phyloP scores from a whole-genome alignment of 2,797 vertebrate genomes.

The Cossypha dichroa region DNA sequence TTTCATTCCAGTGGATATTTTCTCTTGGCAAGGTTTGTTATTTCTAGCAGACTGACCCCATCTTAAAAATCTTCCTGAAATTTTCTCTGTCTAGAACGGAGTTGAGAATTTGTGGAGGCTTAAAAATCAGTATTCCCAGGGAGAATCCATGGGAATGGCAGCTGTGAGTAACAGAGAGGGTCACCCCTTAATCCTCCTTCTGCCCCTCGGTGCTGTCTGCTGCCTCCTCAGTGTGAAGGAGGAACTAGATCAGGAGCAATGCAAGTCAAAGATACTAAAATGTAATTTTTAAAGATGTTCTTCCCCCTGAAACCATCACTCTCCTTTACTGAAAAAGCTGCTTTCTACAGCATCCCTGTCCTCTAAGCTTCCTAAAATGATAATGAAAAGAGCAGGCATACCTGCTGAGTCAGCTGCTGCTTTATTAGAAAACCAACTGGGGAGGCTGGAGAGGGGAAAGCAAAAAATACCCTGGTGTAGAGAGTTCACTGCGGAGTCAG shows the following conservation, averaged over 20 bases:
- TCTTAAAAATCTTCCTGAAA: background rate
- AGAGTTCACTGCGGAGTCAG: conserved; percentile 67
- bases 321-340: background rate
- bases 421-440: background rate
- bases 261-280: background rate
- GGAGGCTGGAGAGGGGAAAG: background rate
- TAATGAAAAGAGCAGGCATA: background rate
- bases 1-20: background rate
- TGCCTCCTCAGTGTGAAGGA: background rate
- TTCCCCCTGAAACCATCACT: background rate
- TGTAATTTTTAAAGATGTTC: background rate
- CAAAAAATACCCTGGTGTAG: background rate
- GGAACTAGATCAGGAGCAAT: background rate
- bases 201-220: background rate
- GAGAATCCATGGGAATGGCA: background rate
- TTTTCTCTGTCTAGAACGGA: background rate
- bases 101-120: background rate
- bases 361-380: background rate
- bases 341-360: background rate
- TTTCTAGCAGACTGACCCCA: background rate
- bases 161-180: background rate
- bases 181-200: background rate
- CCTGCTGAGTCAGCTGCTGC: conserved; percentile 21
- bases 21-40: background rate
- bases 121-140: background rate